Percentiles rank a stretch among this genome's conserved stretches.
Evolutionary conservation across 1,140 invertebrate species (phyloP).

Genomic region (Stegodyphus dumicola): DNA sequence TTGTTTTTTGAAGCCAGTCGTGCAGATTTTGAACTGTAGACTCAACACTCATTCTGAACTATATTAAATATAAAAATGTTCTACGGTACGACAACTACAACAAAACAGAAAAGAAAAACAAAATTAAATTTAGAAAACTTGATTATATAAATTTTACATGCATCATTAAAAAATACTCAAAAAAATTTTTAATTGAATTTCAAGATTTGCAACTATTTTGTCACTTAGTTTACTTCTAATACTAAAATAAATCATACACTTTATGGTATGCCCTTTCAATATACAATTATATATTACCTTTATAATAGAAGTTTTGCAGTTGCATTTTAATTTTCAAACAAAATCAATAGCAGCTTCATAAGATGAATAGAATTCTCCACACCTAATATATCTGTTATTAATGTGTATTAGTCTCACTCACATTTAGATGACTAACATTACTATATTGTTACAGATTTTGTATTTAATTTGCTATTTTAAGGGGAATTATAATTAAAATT

Average conservation of each 20-base stretch:
- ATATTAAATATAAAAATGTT: neutral
- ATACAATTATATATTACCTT: neutral
- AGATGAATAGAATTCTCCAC: no score
- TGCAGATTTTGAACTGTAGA: neutral
- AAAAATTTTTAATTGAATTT: neutral
- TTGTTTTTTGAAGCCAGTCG: slow-evolving; percentile 4
- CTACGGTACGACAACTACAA: neutral
- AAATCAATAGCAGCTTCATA: no score
- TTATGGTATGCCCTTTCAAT: neutral
- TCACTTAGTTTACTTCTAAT: neutral
- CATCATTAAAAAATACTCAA: neutral
- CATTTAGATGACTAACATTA: no score
- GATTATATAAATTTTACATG: neutral
- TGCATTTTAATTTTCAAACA: neutral
- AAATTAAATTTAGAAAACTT: neutral
- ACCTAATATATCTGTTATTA: no score
- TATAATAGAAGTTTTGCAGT: neutral
- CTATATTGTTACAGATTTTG: no score
- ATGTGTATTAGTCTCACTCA: no score
- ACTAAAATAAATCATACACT: neutral
- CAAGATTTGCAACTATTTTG: neutral
- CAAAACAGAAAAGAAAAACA: neutral
- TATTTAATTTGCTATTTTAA: no score
- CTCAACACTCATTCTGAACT: slow-evolving; percentile 35
- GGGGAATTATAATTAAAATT: no score